Percentiles rank a stretch among this genome's conserved stretches.
Conservation (phyloP, 2,888 invertebrate genomes). For the Aphelenchoides bicaudatus region DNA sequence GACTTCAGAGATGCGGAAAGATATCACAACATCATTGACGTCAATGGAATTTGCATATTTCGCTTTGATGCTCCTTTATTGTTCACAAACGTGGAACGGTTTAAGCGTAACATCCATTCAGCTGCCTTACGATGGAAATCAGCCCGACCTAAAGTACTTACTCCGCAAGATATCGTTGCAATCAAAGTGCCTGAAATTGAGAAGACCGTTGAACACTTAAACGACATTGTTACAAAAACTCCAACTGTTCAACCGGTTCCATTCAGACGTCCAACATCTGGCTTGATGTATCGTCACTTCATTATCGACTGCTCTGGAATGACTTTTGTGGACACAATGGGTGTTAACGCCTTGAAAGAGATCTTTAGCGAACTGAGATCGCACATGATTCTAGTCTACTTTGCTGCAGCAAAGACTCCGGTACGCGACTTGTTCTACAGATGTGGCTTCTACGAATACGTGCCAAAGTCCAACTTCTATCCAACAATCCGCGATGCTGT, state of each 20-base stretch:
- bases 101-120: slow-evolving; percentile 60
- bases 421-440: slow-evolving; percentile 55
- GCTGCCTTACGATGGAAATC: slow-evolving; percentile 27
- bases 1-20: slow-evolving; percentile 54
- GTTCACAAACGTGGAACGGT: slow-evolving; percentile 64
- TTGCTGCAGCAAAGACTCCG: slow-evolving; percentile 58
- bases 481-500: slow-evolving; percentile 58
- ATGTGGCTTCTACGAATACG: slow-evolving; percentile 50
- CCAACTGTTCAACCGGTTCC: slow-evolving; percentile 1
- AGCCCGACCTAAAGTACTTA: slow-evolving; percentile 8
- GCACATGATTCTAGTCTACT: slow-evolving; percentile 54
- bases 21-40: slow-evolving; percentile 33
- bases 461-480: slow-evolving; percentile 58
- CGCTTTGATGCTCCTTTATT: slow-evolving; percentile 64
- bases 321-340: slow-evolving; percentile 60
- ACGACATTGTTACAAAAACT: not conserved
- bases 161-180: slow-evolving; percentile 4
- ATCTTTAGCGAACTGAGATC: slow-evolving; percentile 33
- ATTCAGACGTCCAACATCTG: slow-evolving; percentile 8
- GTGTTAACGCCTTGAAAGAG: slow-evolving; percentile 57
- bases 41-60: slow-evolving; percentile 63
- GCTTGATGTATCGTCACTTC: slow-evolving; percentile 42
- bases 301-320: slow-evolving; percentile 59
- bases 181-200: slow-evolving; percentile 9
- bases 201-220: slow-evolving; percentile 13